Base-by-base conservation (phyloP, 2,797 vertebrate genomes). In the Cephalopachus bancanus region DNA sequence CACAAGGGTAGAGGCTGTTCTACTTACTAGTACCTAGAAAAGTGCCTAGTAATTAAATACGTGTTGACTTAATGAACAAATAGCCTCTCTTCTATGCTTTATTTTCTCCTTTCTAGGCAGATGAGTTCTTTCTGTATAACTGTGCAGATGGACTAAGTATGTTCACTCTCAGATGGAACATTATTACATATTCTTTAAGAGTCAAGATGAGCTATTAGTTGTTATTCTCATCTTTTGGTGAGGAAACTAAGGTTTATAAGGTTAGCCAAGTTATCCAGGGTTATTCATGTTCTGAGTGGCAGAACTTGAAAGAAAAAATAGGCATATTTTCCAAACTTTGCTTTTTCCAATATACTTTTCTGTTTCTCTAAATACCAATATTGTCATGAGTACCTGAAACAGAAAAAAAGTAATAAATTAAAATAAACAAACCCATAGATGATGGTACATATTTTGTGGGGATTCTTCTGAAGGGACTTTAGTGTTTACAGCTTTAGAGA, bases 141-240 rank as follows among this genome's bases (percentile, higher is more conserved):
- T 59, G 37, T 65, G 28, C 22, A 86, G 49, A 74, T 33, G 30
- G 81, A 12, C 44, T 65, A 89, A 53, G 92, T 72, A 72, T n/a
- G 30, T 67, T 80, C 57, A 89, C 11, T 72, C 15, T 79, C 30
- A 93, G 26, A 71, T 72, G n/a, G 86, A 83, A 87, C 20, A 75
- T 20, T 87, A 91, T 5, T 75, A 51, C 3, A 87, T 60, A 59
- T 30, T 44, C 44, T 44, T 44, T 44, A 44, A 44, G 44, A 44
- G 44, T 44, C 5, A 59, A 94, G 62, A 76, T 33, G 74, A n/a
- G 44, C 74, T 89, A 94, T 30, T 85, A 85, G 85, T 37, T 96
- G 65, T 94, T 94, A 81, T 71, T 91, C 44, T 83, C 30, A 87
- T 87, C n/a, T 87, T 96, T 78, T 65, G 24, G 22, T 92, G 33